Evolutionary conservation across 1,140 invertebrate species (phyloP), one percentile per base, ranked within the genome.

Genomic region (Aphaenogaster rudis): DNA sequence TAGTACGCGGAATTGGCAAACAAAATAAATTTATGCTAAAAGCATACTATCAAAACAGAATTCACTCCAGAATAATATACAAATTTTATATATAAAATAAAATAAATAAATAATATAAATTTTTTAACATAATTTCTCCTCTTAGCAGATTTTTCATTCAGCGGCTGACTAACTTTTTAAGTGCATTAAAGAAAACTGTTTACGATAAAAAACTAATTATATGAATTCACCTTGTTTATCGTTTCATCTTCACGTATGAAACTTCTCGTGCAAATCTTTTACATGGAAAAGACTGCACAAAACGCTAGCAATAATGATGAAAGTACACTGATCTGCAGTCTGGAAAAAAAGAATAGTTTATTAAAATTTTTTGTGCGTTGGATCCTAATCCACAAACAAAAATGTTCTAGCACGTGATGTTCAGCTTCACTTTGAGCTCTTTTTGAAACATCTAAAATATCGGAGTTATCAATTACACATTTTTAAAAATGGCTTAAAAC

Each of bases 141-240:
- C 0, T 54, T n/a, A 54, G 11, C 33, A 67, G 1, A 8, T 52
- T 80, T 59, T 80, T 67, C 71, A 59, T 45, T 48, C n/a, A 71
- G 9, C 36, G 13, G n/a, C 48, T 81, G 15, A 81, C 7, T 15
- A 81, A 9, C 11, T 59, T 81, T 71, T 48, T 39, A 71, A 21
- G 9, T 13, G 8, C 2, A 71, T 81, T 57, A 71, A 71, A 81
- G 50, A 81, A 81, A 81, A 81, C 69, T 71, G n/a, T 80, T 80
- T 80, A 9, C 17, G 48, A 69, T 80, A 57, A 80, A 54, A 80
- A 54, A 9, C 33, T n/a, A 69, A 54, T 80, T 69, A 69, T 80
- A 36, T 54, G 57, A 80, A 80, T 69, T 80, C 3, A 7, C 13
- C 13, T 54, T 69, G 42, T 67, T 67, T 80, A 50, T 79, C 45